A percentile compares a stretch with the other conserved stretches of the same genome.
phyloP scores from a whole-genome alignment of 2,113 vertebrate species.

The Aythya baeri region DNA sequence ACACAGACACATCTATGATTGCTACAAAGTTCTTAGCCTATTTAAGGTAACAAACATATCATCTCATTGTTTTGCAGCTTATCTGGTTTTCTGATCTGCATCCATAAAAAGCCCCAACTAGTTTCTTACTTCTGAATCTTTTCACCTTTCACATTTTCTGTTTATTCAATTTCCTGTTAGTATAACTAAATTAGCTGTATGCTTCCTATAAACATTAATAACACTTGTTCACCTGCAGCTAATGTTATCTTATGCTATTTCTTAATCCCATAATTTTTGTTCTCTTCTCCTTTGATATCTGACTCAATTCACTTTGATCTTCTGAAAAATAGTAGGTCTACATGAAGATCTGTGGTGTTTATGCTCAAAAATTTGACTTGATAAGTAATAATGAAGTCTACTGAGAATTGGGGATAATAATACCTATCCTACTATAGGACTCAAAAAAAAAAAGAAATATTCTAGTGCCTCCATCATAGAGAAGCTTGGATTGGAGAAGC shows the following conservation, averaged over 20 bases:
- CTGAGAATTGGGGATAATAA: not conserved
- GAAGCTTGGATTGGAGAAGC: not conserved
- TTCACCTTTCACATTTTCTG: slow-evolving; percentile 28
- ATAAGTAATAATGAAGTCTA: not conserved
- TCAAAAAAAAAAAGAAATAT: not conserved
- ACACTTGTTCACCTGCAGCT: slow-evolving; percentile 11
- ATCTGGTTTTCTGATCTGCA: not conserved
- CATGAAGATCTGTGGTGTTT: not conserved
- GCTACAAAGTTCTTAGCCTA: not conserved
- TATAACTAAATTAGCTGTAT: not conserved
- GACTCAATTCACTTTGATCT: not conserved
- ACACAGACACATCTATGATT: not conserved
- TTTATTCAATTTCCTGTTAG: slow-evolving; percentile 50
- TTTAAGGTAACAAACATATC: not conserved
- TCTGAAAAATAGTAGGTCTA: not conserved
- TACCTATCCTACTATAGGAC: too few species aligned
- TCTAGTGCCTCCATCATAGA: not conserved
- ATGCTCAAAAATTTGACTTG: not conserved
- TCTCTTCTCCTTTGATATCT: not conserved
- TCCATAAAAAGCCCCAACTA: not conserved
- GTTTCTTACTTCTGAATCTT: slow-evolving; percentile 34
- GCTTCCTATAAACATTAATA: not conserved
- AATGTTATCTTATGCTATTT: not conserved
- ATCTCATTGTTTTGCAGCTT: not conserved
- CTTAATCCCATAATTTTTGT: not conserved